Evolutionary conservation across 2,113 vertebrate species (phyloP), one percentile per base, ranked within the genome.

Genomic region (Phylloscopus trochiloides): DNA sequence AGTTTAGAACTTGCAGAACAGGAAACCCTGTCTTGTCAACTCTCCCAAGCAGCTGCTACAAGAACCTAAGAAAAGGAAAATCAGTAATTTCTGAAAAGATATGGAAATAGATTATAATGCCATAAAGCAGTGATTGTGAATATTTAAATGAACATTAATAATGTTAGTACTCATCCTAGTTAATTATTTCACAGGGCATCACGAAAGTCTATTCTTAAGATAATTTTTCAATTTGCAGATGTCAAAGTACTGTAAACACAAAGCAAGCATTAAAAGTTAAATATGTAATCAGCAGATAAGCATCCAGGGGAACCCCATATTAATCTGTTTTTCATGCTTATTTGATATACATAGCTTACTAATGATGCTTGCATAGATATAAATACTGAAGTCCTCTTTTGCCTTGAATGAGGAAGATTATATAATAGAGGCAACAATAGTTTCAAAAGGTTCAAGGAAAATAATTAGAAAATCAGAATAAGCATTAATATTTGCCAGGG

Each of bases 151-250:
- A 84, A 7, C 26, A 81, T 48, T 67, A 67, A 47, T 43, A 74
- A 62, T 0, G 0, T 45, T 10, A 73, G 32, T 28, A 70, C 83
- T 93, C 80, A 78, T 67, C 51, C 62, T 38, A 51, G 26, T 40
- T n/a, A 93, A 94, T 40, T 78, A 78, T 17, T 82, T 63, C 54
- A 82, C 8, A 65, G 14, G 57, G 36, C 70, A 88, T 28, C 54
- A 59, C 0, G 0, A 11, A 93, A 79, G 45, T 57, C 95, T 88
- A 86, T 80, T 93, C 82, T 86, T 66, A 62, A 47, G 63, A 34
- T 58, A 88, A 62, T 84, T 88, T 86, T 92, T 92, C 75, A 88
- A 92, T 86, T 63, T 90, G 88, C 75, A 96, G 63, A 94, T 92
- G 63, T 81, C 76, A 32, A 88, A 92, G 73, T 38, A 87, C 20